Evolutionary conservation across 2,113 vertebrate genomes (phyloP), one percentile per base, ranked within the genome.

Genomic region (Amphiprion percula): DNA sequence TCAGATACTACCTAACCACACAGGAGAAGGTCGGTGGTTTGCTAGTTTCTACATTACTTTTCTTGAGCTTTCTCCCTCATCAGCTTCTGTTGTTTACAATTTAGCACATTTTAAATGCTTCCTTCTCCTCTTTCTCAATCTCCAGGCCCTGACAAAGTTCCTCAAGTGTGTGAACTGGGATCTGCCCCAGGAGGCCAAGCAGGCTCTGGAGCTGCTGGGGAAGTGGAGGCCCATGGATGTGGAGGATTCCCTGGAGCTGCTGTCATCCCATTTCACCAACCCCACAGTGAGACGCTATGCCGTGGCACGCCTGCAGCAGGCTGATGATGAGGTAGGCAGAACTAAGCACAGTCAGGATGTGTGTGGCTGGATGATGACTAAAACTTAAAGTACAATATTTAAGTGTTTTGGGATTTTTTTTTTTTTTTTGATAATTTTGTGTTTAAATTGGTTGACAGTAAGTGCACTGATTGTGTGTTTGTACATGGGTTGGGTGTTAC

Each of bases 181-280:
- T 68, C 90, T 99, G 44, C 96, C 98, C 24, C 97, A 99, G 84
- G 98, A 99, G 76, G 98, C 97, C 70, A 99, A 99, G 74, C 98
- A 99, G 90, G 98, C 98, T 0, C 87, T 99, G 88, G 98, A 99
- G 83, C 94, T 99, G 2, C 88, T 99, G 75, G 97, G 97, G 3
- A 99, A 97, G 76, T 99, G 98, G 98, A 97, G 96, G 72, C 98
- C 98, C 4, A 99, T 99, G 97, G 98, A 99, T 10, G 98, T 99
- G n/a, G 98, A 99, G 80, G 98, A 99, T 69, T 97, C 97, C 5
- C 79, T 99, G 88, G 98, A 99, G 81, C 95, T 99, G 55, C 85
- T 99, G 16, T 99, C 98, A 0, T 99, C 97, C 17, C 97, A 98
- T 41, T 99, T 98, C 81, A 95, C 95, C 63, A 99, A 99, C 87